These are phyloP conservation scores for Scaptomyza montana DNA, from an alignment of 1,140 invertebrate genomes.

Conservation along the genomic window DNA sequence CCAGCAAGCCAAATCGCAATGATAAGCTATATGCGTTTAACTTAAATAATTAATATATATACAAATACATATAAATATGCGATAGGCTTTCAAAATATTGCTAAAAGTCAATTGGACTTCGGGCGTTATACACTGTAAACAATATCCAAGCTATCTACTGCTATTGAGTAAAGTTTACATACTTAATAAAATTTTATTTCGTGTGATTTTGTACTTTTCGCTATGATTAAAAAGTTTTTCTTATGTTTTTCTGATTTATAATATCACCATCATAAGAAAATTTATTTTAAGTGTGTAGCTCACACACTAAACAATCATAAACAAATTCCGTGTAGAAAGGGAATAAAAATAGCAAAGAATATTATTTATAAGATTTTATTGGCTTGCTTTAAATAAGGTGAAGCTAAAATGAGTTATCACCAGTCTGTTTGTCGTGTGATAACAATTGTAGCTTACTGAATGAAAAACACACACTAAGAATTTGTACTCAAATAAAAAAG, in stretches of 20 bases:
- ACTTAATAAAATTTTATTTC: background rate
- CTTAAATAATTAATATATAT: constrained; percentile 59
- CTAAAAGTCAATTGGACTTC: constrained; percentile 31
- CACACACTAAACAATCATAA: constrained; percentile 13
- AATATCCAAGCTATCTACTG: background rate
- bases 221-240: too few relatives aligned
- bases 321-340: constrained; percentile 18
- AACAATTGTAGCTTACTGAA: background rate
- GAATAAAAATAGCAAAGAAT: constrained; percentile 31
- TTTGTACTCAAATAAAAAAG: background rate
- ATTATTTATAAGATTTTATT: constrained; percentile 55
- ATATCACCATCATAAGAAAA: background rate
- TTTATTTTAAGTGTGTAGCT: constrained; percentile 4
- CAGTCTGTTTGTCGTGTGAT: constrained; percentile 19
- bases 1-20: constrained; percentile 26
- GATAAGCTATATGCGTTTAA: constrained; percentile 74
- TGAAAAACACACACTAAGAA: constrained; percentile 7
- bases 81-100: constrained; percentile 52
- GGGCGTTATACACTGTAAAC: constrained; percentile 22
- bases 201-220: background rate
- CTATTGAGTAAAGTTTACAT: background rate
- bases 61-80: constrained; percentile 62
- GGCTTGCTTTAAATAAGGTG: constrained; percentile 27
- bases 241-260: background rate
- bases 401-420: constrained; percentile 27